Evolutionary conservation across 2,113 vertebrate species (phyloP), one percentile per base, ranked within the genome.

Genomic region (Bubo blakistoni): DNA sequence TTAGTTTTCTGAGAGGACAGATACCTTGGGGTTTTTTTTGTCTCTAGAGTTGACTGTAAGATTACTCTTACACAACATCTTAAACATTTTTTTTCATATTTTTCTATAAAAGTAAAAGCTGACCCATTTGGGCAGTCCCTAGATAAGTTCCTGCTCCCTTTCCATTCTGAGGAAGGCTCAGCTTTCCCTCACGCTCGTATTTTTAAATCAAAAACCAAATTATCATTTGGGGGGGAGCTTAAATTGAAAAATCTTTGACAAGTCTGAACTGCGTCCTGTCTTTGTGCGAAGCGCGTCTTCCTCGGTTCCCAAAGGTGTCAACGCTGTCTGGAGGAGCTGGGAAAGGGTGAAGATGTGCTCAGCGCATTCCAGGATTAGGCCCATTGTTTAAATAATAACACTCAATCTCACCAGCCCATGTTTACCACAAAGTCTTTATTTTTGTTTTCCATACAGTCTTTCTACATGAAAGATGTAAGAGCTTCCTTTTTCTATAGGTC

Each of bases 321-420:
- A 4, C 8, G 11, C 34, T 1, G 26, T 30, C 52, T 94, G 81
- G 73, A 94, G 70, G 30, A 81, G 58, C 77, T 87, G 91, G 63
- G 86, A 76, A 84, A 69, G 38, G 66, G 59, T 88, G 40, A 57
- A 69, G 77, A 26, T 1, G 10, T 21, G 38, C 81, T 92, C 89
- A 92, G 69, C 18, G 0, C 76, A 32, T 94, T 88, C 87, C 76
- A 92, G 88, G 87, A 95, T 96, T 92, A 94, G 77, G 59, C 54
- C 61, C 73, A 76, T 86, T 96, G 92, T 95, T 94, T 57, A 14
- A 51, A 30, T 96, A 94, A 92, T 70, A 81, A 79, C 86, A 92
- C 61, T 87, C 86, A 79, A 69, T 94, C 94, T 91, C 61, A 85
- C 77, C 88, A 96, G 46, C 77, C 44, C 14, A 1, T 73, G 47